Percentiles rank a stretch among this genome's conserved stretches.
Conservation (phyloP, 2,797 vertebrate species). For the Melanogrammus aeglefinus region DNA sequence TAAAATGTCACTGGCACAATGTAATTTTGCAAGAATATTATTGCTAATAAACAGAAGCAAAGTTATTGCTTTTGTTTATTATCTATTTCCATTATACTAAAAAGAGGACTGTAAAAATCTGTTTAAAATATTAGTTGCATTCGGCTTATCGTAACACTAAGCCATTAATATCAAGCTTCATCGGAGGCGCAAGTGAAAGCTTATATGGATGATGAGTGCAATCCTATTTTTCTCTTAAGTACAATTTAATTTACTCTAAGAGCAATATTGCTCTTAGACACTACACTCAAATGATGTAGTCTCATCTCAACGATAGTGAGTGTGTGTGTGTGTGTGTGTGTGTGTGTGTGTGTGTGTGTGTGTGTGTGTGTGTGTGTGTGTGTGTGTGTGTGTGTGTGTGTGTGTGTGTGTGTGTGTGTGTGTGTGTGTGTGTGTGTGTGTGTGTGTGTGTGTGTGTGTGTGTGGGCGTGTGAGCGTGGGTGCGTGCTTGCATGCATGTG, state of each 20-base stretch:
- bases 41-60: too few species aligned
- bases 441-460: background rate
- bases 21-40: background rate
- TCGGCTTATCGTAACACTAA: background rate
- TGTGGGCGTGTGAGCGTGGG: background rate
- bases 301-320: slow-evolving; percentile 14
- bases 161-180: slow-evolving; percentile 19
- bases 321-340: background rate
- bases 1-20: background rate
- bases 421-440: background rate
- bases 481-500: background rate
- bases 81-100: background rate
- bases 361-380: slow-evolving; percentile 20
- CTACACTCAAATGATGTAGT: slow-evolving; percentile 23
- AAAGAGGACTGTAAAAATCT: background rate
- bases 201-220: too few species aligned
- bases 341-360: slow-evolving; percentile 1
- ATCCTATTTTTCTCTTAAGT: too few species aligned
- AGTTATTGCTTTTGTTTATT: background rate
- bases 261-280: slow-evolving; percentile 36
- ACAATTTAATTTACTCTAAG: slow-evolving; percentile 43
- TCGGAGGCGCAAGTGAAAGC: slow-evolving; percentile 17
- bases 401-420: slow-evolving; percentile 20
- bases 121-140: background rate
- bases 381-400: background rate